Evolutionary conservation across 2,888 invertebrate species (phyloP).

Genomic region (Cantharis rustica): DNA sequence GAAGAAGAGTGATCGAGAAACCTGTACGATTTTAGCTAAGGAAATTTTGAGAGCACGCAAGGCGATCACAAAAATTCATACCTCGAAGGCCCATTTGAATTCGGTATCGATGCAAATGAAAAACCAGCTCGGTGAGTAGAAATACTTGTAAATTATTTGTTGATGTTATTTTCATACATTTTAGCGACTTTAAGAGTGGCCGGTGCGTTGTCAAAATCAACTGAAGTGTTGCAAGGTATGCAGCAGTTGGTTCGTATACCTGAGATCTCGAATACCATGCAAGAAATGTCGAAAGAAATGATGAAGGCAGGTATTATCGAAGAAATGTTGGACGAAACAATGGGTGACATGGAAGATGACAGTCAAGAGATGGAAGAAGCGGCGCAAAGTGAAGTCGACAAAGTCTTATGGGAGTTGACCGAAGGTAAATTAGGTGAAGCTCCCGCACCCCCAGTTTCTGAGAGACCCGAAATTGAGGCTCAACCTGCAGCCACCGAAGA

Average conservation of each 20-base stretch:
- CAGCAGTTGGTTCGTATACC: slow-evolving; percentile 88
- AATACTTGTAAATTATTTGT: neutral
- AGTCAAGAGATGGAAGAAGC: slow-evolving; percentile 96
- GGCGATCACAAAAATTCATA: slow-evolving; percentile 88
- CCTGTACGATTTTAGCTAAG: slow-evolving; percentile 91
- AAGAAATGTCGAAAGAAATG: slow-evolving; percentile 98
- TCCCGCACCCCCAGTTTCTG: slow-evolving; percentile 76
- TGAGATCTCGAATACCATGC: slow-evolving; percentile 95
- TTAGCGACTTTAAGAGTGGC: slow-evolving; percentile 92
- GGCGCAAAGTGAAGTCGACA: slow-evolving; percentile 81
- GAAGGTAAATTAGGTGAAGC: slow-evolving; percentile 92
- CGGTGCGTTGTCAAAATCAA: slow-evolving; percentile 91
- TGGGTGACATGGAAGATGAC: slow-evolving; percentile 92
- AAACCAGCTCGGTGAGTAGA: slow-evolving; percentile 82
- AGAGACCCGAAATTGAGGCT: slow-evolving; percentile 61
- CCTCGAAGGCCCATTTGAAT: slow-evolving; percentile 96
- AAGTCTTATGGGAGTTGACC: slow-evolving; percentile 83
- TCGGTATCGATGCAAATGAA: slow-evolving; percentile 98
- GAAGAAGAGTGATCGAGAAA: slow-evolving; percentile 91
- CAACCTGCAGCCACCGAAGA: slow-evolving; percentile 64
- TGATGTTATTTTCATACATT: slow-evolving; percentile 25
- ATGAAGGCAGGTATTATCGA: slow-evolving; percentile 98
- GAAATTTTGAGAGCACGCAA: slow-evolving; percentile 88
- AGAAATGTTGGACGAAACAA: slow-evolving; percentile 98
- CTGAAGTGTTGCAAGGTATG: slow-evolving; percentile 99